Evolutionary conservation across 2,888 invertebrate genomes (phyloP), one percentile per base, ranked within the genome.

Genomic region (Leptopilina syphax): DNA sequence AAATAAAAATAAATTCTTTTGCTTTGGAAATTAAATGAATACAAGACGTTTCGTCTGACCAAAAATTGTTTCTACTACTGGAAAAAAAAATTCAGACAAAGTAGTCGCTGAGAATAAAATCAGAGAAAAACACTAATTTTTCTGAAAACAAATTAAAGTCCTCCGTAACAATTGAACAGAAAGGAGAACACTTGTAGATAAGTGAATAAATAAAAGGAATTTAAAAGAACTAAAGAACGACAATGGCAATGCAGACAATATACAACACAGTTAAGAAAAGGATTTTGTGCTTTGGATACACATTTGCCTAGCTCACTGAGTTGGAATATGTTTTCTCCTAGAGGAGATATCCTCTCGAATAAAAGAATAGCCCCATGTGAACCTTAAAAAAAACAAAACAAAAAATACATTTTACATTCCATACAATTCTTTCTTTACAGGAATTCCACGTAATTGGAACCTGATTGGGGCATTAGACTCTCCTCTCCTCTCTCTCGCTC

Each of bases 371-470:
- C 68, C 68, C 12, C 12, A 3, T 10, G 12, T 10, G 50, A 50
- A 50, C 50, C 6, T 12, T 50, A 10, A 13, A 18, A 68, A 50
- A 12, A 50, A 50, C 3, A 50, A 50, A 50, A 12, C 8, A 8
- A 50, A 50, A 50, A 50, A 50, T 9, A 47, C 50, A 50, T 50
- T 50, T 2, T 50, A 12, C 50, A 34, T 34, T 34, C 34, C 34
- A 34, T 50, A 10, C 50, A 10, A 8, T 73, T 27, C 54, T 12
- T 50, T 57, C 73, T 57, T 13, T 54, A 8, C 57, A 34, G 54
- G 54, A 73, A 73, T 73, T 34, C 12, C 13, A 34, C 13, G 73
- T 73, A 73, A 73, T 73, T 73, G 73, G 73, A 70, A 27, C 50
- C 50, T 70, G 68, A 70, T 70, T 70, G 68, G 50, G 34, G 50